Evolutionary conservation across 92 coral and sea anemone species (phyloP).

Genomic region (Porites evermanni): DNA sequence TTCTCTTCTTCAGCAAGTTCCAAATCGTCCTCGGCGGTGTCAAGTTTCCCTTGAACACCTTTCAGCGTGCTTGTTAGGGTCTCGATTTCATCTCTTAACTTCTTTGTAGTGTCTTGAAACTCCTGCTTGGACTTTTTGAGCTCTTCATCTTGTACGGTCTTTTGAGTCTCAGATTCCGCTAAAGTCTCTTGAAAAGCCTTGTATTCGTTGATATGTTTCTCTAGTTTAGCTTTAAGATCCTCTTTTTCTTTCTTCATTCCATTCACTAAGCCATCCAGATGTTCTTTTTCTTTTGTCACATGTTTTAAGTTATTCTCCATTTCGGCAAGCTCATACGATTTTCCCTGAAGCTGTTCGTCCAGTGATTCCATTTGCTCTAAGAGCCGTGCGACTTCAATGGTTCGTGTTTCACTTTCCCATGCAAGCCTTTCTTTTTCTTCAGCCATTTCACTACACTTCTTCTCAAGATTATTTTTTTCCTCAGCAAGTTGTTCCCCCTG

Average conservation of each 20-base stretch:
- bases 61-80: constrained; percentile 39
- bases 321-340: constrained; percentile 38
- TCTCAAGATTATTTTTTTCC: constrained; percentile 25
- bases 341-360: constrained; percentile 54
- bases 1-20: constrained; percentile 37
- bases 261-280: constrained; percentile 22
- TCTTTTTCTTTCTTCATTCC: constrained; percentile 34
- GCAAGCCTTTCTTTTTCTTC: constrained; percentile 26
- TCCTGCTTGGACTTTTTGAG: constrained; percentile 17
- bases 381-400: constrained; percentile 25
- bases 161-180: constrained; percentile 18
- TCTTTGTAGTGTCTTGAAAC: constrained; percentile 23
- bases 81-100: constrained; percentile 45
- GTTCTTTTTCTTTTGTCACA: constrained; percentile 38
- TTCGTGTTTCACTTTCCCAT: constrained; percentile 26
- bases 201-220: constrained; percentile 16
- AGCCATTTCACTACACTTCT: not conserved
- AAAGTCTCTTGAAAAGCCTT: constrained; percentile 19
- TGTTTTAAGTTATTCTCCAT: constrained; percentile 27
- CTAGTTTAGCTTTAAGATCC: constrained; percentile 42
- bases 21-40: constrained; percentile 30
- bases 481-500: constrained; percentile 21
- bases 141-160: constrained; percentile 17
- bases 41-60: constrained; percentile 50
- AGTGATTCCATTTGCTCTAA: constrained; percentile 24